Base-by-base conservation (phyloP, 2,888 invertebrate genomes). In the Cheilosia soror region DNA sequence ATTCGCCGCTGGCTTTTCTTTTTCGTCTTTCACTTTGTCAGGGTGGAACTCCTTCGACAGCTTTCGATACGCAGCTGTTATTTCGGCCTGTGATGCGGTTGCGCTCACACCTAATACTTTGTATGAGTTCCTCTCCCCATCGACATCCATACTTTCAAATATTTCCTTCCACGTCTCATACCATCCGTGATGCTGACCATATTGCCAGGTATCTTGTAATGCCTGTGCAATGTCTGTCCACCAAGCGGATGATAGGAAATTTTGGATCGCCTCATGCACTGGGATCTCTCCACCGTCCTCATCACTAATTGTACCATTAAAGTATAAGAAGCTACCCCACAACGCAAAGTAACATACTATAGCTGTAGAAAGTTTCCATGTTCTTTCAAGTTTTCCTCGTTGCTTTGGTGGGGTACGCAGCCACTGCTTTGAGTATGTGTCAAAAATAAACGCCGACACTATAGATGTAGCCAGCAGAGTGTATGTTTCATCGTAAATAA, bases 11-110 rank as follows among this genome's bases (percentile, higher is more conserved):
- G 93, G 92, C 51, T 96, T 94, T 76, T 94, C 94, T 1, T 93
- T 92, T 3, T 94, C 94, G 85, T 97, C 96, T 90, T 96, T 96
- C 5, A 96, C 96, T 91, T 97, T 97, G 90, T 99, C 98, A 0
- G 98, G 98, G 92, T 99, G 98, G 93, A 96, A 95, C 90, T 97
- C 96, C 40, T 96, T 94, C 0, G 97, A 97, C 0, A 98, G 93
- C 33, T 94, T 94, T 37, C 97, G 93, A 95, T 98, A 98, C 13
- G 94, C 95, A 0, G 95, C 92, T 0, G 97, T 97, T 27, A 98
- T 97, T 91, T 98, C 97, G 47, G 96, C 94, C 90, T 98, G 97
- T 15, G 96, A 95, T 0, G 98, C 95, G 2, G 95, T 95, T n/a
- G 95, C 95, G 29, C 95, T 94, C 0, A 99, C 92, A 0, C 95